Evolutionary conservation across 2,113 vertebrate species (phyloP), one percentile per base, ranked within the genome.

Genomic region (Tricholaema leucomelas): DNA sequence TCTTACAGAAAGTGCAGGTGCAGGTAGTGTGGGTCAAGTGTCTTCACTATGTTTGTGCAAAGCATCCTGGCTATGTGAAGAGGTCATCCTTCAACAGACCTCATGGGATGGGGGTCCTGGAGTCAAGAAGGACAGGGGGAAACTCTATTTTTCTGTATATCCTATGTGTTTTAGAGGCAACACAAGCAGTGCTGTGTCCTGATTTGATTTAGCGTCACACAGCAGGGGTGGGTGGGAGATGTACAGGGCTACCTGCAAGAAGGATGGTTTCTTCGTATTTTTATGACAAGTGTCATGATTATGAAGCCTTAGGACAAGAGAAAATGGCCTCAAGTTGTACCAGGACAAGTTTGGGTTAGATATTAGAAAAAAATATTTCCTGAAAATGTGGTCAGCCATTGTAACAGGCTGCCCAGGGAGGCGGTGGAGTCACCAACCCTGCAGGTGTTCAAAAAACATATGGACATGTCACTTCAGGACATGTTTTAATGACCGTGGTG

Each of bases 41-140:
- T 40, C 63, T 85, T 67, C 52, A 46, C 59, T 9, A 13, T 33
- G n/a, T 30, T 19, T 0, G 0, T 70, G 52, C 12, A 56, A 33
- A 40, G 59, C 0, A 0, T 63, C 61, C 85, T 67, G 63, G 31
- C 31, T 81, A 13, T 72, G 9, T 20, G n/a, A 75, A 1, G 15
- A 4, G 4, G 13, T 19, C 33, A 52, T 23, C 20, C 27, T 35
- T 71, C 19, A 48, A 60, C 30, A 91, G n/a, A 36, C 15, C 2
- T 8, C 85, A 12, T 15, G 8, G 25, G 44, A 60, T 0, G 28
- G 7, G 13, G 13, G 16, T 58, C 17, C 60, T 48, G 33, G 9
- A 36, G 9, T 38, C 42, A 46, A 23, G 21, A 12, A 44, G 17
- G 18, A 38, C 20, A 46, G 31, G 31, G 1, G 19, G 16, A 44